Evolutionary conservation across 1,140 invertebrate species (phyloP).

Genomic region (Heliconius hewitsoni): DNA sequence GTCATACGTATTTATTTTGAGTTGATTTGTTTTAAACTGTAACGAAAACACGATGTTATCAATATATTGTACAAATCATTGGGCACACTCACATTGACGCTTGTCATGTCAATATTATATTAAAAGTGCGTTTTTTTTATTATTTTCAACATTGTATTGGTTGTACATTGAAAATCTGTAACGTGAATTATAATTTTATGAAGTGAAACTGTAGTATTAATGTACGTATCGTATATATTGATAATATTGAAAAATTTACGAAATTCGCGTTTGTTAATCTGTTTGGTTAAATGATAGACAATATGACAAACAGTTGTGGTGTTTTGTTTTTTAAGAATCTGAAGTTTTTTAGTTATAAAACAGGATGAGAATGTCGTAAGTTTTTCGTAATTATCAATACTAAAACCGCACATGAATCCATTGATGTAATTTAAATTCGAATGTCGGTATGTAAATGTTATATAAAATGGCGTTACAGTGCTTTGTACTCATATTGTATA

Average conservation of each 20-base stretch:
- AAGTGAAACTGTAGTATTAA: constrained; percentile 10
- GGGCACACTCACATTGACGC: not conserved
- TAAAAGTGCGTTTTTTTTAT: not conserved
- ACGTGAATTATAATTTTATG: not conserved
- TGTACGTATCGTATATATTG: constrained; percentile 2
- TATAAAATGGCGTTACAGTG: constrained; percentile 22
- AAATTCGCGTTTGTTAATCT: not conserved
- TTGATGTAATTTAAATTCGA: not conserved
- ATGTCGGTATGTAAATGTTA: constrained; percentile 10
- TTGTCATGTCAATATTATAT: not conserved
- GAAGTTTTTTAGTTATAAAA: not conserved
- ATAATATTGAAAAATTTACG: constrained; percentile 1
- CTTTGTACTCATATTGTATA: constrained; percentile 27
- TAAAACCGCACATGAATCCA: not conserved
- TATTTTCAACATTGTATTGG: not conserved
- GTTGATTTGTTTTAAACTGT: not conserved
- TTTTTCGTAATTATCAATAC: not conserved
- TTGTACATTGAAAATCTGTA: constrained; percentile 4
- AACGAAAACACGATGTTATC: not conserved
- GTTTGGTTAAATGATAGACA: not conserved
- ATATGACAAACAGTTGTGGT: not conserved
- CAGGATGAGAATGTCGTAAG: not conserved
- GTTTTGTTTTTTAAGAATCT: not conserved
- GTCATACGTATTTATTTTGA: not conserved
- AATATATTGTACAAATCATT: not conserved